Base-by-base conservation (phyloP, 1,140 invertebrate species). In the Solenopsis fugax region DNA sequence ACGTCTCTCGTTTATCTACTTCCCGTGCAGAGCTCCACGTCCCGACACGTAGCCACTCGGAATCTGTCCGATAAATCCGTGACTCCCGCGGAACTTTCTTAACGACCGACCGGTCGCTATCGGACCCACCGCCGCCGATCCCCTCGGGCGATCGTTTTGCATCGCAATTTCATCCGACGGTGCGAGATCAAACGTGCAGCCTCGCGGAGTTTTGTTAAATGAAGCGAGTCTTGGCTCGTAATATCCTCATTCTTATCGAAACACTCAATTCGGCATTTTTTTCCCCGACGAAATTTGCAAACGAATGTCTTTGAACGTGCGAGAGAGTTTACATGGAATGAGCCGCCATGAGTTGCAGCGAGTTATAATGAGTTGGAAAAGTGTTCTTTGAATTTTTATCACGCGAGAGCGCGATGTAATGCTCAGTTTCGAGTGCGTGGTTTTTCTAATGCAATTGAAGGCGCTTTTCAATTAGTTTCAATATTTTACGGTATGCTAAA, bases 1-100 rank as follows among this genome's bases (percentile, higher is more conserved):
- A 90, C 72, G 34, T 72, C 37, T 71, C 87, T 86, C 82, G 62
- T 90, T 90, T 90, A 90, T 89, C 72, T 78, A 78, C 84, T 87
- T 87, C 64, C 76, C 65, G 24, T 73, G 37, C 85, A 80, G 73
- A 78, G 54, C 50, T 58, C 58, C 29, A 18, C n/a, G 48, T 52
- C 21, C 52, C 37, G 58, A 87, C 87, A 45, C 73, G 29, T 88
- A 85, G 58, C 69, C 67, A 72, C 76, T 67, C 52, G 72, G 45
- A 80, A 89, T 88, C 60, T 58, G 34, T 80, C 67, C 71, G 82
- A 89, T 86, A 86, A 88, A 80, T 89, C 62, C 72, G 60, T 50
- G 21, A 69, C 45, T 65, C 60, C 21, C 29, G 62, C 82, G 12
- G 65, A 90, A 90, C 72, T 90, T 89, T 78, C 85, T 65, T 84